A percentile compares a stretch with the other conserved stretches of the same genome.
phyloP scores from a whole-genome alignment of 2,113 vertebrate genomes.

The Dipodomys stephensi region DNA sequence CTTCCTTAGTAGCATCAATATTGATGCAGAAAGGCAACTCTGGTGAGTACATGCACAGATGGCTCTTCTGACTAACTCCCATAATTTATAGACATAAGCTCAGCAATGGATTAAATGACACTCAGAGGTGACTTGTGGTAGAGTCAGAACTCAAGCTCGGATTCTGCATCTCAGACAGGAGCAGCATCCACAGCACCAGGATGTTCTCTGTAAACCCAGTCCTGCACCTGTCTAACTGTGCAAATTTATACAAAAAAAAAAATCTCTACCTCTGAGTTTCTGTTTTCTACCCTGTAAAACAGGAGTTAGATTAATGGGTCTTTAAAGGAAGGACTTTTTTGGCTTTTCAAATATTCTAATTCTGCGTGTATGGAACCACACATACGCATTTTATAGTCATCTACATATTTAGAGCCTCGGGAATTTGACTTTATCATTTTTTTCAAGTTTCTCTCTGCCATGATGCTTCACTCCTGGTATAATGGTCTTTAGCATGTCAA shows the following conservation, averaged over 20 bases:
- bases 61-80: background rate
- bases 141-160: slow-evolving; percentile 2
- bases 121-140: background rate
- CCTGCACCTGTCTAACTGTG: background rate
- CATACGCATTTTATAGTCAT: slow-evolving; percentile 52
- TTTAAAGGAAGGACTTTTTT: background rate
- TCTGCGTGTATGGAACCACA: slow-evolving; percentile 39
- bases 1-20: background rate
- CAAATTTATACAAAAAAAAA: background rate
- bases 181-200: background rate
- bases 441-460: slow-evolving; percentile 59
- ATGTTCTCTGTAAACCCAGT: background rate
- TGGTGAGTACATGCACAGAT: background rate
- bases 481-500: slow-evolving; percentile 77
- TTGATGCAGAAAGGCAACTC: background rate
- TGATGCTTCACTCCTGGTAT: slow-evolving; percentile 60
- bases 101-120: background rate
- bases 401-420: slow-evolving; percentile 41
- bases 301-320: background rate
- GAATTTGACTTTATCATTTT: slow-evolving; percentile 56
- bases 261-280: background rate
- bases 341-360: slow-evolving; percentile 5
- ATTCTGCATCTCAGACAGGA: background rate
- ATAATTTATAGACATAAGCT: background rate
- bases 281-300: background rate